These are phyloP conservation scores for Aphodius sticticus DNA, from an alignment of 2,888 invertebrate genomes.

Conservation along the genomic window DNA sequence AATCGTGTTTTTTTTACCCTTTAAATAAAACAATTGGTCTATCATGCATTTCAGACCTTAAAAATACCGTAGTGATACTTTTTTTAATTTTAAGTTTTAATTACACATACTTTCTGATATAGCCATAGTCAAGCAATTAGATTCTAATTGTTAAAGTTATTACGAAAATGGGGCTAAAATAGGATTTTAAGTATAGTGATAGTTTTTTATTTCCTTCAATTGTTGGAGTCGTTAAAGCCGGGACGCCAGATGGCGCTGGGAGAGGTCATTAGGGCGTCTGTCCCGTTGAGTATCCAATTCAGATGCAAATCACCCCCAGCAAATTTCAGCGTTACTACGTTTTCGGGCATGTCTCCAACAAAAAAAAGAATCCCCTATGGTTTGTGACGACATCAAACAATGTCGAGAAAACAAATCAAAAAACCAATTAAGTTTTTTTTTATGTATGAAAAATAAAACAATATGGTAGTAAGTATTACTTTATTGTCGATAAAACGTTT, in stretches of 20 bases:
- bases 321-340: slow-evolving; percentile 19
- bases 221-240: slow-evolving; percentile 1
- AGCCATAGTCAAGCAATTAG: too few relatives aligned
- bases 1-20: too few relatives aligned
- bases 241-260: background rate
- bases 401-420: background rate
- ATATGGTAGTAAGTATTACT: too few relatives aligned
- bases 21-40: too few relatives aligned
- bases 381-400: background rate
- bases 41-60: too few relatives aligned
- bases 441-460: too few relatives aligned
- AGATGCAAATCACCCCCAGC: slow-evolving; percentile 19
- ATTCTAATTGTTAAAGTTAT: background rate
- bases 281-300: slow-evolving; percentile 15
- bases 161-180: background rate
- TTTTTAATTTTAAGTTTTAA: background rate
- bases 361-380: background rate
- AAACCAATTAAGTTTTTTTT: too few relatives aligned
- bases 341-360: background rate
- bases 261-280: slow-evolving; percentile 17
- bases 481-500: too few relatives aligned
- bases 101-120: too few relatives aligned
- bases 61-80: background rate
- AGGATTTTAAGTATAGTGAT: background rate
- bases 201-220: background rate